These are phyloP conservation scores for Rhamphomyia laevipes DNA, from an alignment of 2,888 invertebrate genomes.

Conservation along the genomic window DNA sequence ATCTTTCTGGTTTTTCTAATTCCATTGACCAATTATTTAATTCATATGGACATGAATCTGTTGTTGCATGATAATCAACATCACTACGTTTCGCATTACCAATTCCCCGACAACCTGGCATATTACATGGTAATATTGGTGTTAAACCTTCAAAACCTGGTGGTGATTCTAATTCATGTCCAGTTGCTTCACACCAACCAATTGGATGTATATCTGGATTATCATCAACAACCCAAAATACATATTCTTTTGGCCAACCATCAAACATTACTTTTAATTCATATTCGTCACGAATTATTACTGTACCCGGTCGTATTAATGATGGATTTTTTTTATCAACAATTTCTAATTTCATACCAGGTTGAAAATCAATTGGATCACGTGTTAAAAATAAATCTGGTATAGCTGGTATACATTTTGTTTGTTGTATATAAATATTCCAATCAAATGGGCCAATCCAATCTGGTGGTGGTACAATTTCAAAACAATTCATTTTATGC, in stretches of 20 bases:
- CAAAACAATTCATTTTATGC: constrained; percentile 70
- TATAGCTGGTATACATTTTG: constrained; percentile 63
- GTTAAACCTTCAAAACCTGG: constrained; percentile 45
- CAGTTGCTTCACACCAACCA: constrained; percentile 83
- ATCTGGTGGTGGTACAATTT: constrained; percentile 33
- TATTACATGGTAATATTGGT: constrained; percentile 59
- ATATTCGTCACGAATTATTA: constrained; percentile 64
- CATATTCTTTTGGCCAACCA: constrained; percentile 75
- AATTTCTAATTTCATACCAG: constrained; percentile 78
- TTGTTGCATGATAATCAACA: constrained; percentile 56
- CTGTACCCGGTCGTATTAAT: constrained; percentile 73
- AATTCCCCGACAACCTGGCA: constrained; percentile 76
- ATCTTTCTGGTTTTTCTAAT: constrained; percentile 26
- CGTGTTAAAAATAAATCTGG: constrained; percentile 71
- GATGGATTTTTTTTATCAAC: constrained; percentile 75
- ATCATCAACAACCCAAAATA: constrained; percentile 86
- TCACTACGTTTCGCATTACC: constrained; percentile 77
- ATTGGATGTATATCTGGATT: constrained; percentile 82
- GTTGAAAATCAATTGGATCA: constrained; percentile 63
- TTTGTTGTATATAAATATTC: constrained; percentile 61
- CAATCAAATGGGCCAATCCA: constrained; percentile 62
- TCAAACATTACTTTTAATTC: constrained; percentile 72
- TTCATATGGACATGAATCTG: constrained; percentile 66
- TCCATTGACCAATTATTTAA: constrained; percentile 30
- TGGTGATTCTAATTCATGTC: constrained; percentile 76